Evolutionary conservation across 2,888 invertebrate species (phyloP).

Genomic region (Mesochorus sp.): DNA sequence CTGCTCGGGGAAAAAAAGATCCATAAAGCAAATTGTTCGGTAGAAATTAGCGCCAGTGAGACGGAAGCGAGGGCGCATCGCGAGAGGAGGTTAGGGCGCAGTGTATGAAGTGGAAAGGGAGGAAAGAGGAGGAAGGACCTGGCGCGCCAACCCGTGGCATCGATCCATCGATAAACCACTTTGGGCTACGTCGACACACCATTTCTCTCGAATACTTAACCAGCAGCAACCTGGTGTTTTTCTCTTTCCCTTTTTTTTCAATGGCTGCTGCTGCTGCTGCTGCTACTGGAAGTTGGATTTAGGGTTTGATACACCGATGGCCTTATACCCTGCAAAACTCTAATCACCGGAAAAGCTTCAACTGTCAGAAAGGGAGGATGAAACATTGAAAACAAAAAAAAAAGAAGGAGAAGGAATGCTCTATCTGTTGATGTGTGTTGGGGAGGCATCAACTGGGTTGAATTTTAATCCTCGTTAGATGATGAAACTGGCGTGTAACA

Average conservation of each 20-base stretch:
- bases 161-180: constrained; percentile 71
- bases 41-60: constrained; percentile 60
- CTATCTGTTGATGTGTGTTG: background rate
- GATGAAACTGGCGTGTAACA: background rate
- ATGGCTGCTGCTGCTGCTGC: constrained; percentile 33
- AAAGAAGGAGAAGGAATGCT: background rate
- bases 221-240: constrained; percentile 38
- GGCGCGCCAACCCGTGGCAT: constrained; percentile 57
- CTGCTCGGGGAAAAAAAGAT: constrained; percentile 14
- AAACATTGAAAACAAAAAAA: background rate
- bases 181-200: constrained; percentile 44
- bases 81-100: constrained; percentile 45
- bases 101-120: background rate
- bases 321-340: constrained; percentile 65
- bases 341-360: constrained; percentile 71
- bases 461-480: background rate
- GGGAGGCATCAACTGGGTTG: background rate
- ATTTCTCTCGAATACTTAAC: constrained; percentile 50
- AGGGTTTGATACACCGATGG: constrained; percentile 43
- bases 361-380: constrained; percentile 41
- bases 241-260: constrained; percentile 50
- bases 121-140: constrained; percentile 5
- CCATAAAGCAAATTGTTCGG: constrained; percentile 58
- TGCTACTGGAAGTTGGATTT: constrained; percentile 1
- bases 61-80: constrained; percentile 48